Evolutionary conservation across 2,113 vertebrate species (phyloP).

Genomic region (Otis tarda): DNA sequence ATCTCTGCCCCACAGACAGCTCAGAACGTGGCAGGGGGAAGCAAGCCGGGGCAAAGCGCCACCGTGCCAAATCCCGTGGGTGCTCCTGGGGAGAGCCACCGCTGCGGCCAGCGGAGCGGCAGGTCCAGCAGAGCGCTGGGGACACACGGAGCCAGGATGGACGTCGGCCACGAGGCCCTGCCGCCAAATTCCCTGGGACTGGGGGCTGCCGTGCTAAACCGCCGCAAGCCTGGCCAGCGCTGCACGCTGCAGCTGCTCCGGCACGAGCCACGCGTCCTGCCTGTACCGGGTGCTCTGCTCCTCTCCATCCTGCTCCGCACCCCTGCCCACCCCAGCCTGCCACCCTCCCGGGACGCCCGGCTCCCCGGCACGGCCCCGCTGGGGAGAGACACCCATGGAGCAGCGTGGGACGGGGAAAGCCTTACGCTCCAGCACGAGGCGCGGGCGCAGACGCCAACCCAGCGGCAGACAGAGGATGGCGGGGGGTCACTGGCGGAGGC

Average conservation of each 20-base stretch:
- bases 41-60: accelerated
- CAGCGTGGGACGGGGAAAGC: constrained; percentile 56
- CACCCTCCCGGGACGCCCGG: background rate
- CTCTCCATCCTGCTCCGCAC: background rate
- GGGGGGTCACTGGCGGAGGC: constrained; percentile 46
- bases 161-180: accelerated
- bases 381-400: background rate
- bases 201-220: background rate
- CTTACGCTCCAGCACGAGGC: constrained; percentile 89
- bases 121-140: background rate
- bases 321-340: background rate
- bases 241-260: accelerated
- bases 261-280: background rate
- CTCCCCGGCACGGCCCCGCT: accelerated
- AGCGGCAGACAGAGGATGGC: constrained; percentile 70
- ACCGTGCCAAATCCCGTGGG: background rate
- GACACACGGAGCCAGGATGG: background rate
- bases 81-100: accelerated
- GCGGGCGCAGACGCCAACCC: constrained; percentile 82
- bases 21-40: accelerated
- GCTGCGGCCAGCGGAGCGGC: accelerated
- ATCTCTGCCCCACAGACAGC: background rate
- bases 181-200: background rate
- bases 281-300: background rate
- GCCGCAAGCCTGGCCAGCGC: background rate